Evolutionary conservation across 2,113 vertebrate species (phyloP).

Genomic region (Tautogolabrus adspersus): DNA sequence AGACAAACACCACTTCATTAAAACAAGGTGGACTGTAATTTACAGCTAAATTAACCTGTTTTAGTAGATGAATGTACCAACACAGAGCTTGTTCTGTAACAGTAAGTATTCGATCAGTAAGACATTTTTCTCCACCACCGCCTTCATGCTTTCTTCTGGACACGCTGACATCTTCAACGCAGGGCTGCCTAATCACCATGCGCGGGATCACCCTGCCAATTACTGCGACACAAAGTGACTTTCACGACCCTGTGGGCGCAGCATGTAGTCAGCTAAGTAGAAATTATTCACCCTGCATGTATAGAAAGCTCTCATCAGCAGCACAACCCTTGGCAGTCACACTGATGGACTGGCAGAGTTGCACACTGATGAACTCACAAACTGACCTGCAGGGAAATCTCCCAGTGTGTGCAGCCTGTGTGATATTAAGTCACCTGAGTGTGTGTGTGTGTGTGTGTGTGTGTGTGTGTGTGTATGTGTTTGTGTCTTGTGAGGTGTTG

Average conservation of each 20-base stretch:
- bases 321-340: conserved; percentile 7
- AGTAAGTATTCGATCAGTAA: neutral
- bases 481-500: neutral
- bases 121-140: neutral
- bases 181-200: conserved; percentile 53
- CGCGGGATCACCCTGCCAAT: conserved; percentile 52
- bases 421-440: neutral
- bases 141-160: conserved; percentile 10
- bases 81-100: neutral
- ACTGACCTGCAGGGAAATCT: conserved; percentile 8
- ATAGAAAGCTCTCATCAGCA: conserved; percentile 35
- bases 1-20: neutral
- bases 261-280: conserved; percentile 35
- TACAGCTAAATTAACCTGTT: neutral
- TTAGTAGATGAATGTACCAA: no score
- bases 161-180: conserved; percentile 5
- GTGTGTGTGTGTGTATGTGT: no score
- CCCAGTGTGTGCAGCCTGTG: neutral
- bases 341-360: conserved; percentile 14
- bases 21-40: neutral
- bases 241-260: conserved; percentile 61
- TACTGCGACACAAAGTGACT: conserved; percentile 66
- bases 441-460: no score
- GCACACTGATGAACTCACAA: neutral
- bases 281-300: conserved; percentile 55